Conservation (phyloP, 2,113 vertebrate species). For the Syngnathus scovelli region DNA sequence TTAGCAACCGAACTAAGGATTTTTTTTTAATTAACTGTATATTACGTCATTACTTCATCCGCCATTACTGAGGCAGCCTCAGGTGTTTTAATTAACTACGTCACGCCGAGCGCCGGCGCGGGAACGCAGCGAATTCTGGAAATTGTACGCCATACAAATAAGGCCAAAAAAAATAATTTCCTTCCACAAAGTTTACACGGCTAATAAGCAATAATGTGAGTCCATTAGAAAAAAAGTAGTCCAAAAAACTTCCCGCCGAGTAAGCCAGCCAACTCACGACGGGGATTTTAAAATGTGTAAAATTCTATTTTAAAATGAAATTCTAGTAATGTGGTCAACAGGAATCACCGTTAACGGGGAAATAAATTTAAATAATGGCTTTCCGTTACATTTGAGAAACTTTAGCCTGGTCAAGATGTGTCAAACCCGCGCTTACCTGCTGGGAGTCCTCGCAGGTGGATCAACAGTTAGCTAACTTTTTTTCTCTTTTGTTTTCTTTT, state of each 20-base stretch:
- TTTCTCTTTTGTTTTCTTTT: constrained; percentile 24
- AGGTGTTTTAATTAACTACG: neutral
- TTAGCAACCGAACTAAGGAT: too few species aligned
- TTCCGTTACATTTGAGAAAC: constrained; percentile 14
- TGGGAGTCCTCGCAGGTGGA: constrained; percentile 34
- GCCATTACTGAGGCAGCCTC: neutral
- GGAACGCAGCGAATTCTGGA: neutral
- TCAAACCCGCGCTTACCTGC: constrained; percentile 51
- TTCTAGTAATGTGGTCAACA: constrained; percentile 54
- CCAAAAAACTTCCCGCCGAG: constrained; percentile 40
- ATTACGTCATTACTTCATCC: neutral
- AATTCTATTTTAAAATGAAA: constrained; percentile 60
- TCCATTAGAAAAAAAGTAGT: neutral
- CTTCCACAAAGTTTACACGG: neutral
- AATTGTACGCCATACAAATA: neutral
- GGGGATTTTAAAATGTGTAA: constrained; percentile 42
- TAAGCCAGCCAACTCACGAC: constrained; percentile 36
- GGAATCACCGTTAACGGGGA: constrained; percentile 13
- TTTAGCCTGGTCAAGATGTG: neutral
- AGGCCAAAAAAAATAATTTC: neutral
- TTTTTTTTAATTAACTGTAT: neutral
- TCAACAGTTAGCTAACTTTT: constrained; percentile 15
- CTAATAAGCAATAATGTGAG: constrained; percentile 30
- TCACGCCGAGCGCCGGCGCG: neutral
- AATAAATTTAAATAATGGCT: neutral